These are phyloP conservation scores for Zonitis immaculata DNA, from an alignment of 2,888 invertebrate genomes.

Conservation along the genomic window DNA sequence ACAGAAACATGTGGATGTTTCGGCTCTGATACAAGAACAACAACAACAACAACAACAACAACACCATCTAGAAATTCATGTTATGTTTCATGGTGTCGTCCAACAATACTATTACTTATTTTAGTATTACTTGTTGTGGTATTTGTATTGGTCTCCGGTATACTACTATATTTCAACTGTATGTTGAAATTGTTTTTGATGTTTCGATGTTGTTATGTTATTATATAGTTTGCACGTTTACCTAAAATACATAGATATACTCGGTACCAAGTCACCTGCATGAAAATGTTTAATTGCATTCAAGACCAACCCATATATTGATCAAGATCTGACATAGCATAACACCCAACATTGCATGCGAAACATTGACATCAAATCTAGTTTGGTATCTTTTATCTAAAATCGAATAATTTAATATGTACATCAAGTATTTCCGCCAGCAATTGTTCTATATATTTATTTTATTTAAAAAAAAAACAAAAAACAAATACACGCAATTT, in stretches of 20 bases:
- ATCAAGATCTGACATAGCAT: neutral
- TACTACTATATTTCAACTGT: conserved; percentile 60
- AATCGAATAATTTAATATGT: neutral
- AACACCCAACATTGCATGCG: conserved; percentile 1
- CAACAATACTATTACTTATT: conserved; percentile 54
- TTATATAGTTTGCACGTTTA: neutral
- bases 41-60: conserved; percentile 30
- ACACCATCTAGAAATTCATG: conserved; percentile 43
- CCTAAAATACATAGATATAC: neutral
- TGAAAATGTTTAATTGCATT: neutral
- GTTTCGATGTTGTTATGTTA: conserved; percentile 1
- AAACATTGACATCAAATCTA: neutral
- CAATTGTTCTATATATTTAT: conserved; percentile 1
- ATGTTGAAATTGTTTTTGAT: conserved; percentile 40
- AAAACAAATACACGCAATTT: too few relatives aligned
- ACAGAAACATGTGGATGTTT: conserved; percentile 35
- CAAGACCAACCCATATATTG: conserved; percentile 1
- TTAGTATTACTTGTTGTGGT: conserved; percentile 55
- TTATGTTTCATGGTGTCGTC: conserved; percentile 54
- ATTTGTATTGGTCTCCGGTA: conserved; percentile 56
- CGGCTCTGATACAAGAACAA: conserved; percentile 24
- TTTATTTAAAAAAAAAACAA: too few relatives aligned
- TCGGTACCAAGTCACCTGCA: neutral
- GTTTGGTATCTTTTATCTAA: neutral
- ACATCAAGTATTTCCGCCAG: neutral